Evolutionary conservation across 2,888 invertebrate species (phyloP), one percentile per base, ranked within the genome.

Genomic region (Ormyrus labotus): DNA sequence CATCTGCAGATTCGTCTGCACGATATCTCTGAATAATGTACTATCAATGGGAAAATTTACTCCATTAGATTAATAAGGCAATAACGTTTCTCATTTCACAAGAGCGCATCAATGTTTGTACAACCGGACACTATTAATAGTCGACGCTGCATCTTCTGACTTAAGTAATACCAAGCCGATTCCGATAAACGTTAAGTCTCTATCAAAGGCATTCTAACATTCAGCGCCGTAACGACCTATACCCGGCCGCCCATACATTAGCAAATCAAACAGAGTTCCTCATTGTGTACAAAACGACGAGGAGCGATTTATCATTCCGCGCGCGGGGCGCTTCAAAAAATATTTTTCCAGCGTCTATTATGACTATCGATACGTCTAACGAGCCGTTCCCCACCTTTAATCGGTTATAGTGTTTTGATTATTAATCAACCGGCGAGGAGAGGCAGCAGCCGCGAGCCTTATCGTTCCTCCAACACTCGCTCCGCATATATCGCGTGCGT

Each of bases 331-430:
- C 9, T 34, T 65, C 10, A 47, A 61, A 50, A 53, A 61, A 78
- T 78, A 78, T 78, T 78, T 78, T 71, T 65, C 71, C 65, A 78
- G 60, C 67, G 72, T 72, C 67, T 71, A 76, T 76, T 76, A 68
- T 71, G 72, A 71, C n/a, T 74, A 80, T 80, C 65, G 80, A 70
- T 53, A 8, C 19, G 65, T 71, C 45, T 63, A 63, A 51, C 72
- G 51, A 68, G 34, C 10, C 53, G 10, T 51, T 58, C 34, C 68
- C 47, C 73, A 51, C 63, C 50, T 73, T 53, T 51, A 74, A 81
- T 78, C 73, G 47, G 51, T 47, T 71, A 13, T 2, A 51, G 60
- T 81, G 73, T 81, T 81, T 78, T 78, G 77, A 76, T 78, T 81
- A 74, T 81, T 69, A 74, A 81, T 81, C 73, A 78, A 55, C n/a